Conservation (phyloP, 2,888 invertebrate genomes). For the Nemurella pictetii region DNA sequence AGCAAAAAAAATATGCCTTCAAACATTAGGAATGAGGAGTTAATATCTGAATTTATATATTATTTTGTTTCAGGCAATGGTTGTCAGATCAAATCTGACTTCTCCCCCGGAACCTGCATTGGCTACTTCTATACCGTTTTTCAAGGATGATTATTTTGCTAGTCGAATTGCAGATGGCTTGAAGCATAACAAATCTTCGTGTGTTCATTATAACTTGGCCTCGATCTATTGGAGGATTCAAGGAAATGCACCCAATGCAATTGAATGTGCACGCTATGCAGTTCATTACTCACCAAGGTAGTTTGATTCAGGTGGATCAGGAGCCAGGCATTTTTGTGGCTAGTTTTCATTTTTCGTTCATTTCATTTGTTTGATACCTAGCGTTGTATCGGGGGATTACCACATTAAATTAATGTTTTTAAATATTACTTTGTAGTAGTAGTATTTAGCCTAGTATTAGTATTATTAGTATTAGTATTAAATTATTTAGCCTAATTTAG, state of each 20-base stretch:
- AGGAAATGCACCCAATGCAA: slow-evolving; percentile 70
- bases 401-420: too few species aligned
- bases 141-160: slow-evolving; percentile 52
- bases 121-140: slow-evolving; percentile 54
- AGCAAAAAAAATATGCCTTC: neutral
- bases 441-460: too few species aligned
- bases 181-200: slow-evolving; percentile 69
- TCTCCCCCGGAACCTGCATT: slow-evolving; percentile 58
- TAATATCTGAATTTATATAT: slow-evolving; percentile 19
- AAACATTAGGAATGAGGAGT: neutral
- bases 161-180: slow-evolving; percentile 66
- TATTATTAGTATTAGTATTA: too few species aligned
- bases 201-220: slow-evolving; percentile 79
- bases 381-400: too few species aligned
- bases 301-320: too few species aligned
- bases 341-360: too few species aligned
- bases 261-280: slow-evolving; percentile 77
- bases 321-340: too few species aligned
- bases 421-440: too few species aligned
- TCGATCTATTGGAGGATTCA: slow-evolving; percentile 77
- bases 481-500: too few species aligned
- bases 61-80: slow-evolving; percentile 54
- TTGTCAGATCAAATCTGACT: slow-evolving; percentile 55
- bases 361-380: too few species aligned
- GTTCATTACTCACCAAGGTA: slow-evolving; percentile 75